Conservation (phyloP, 2,113 vertebrate genomes). For the Dissostichus mawsoni region DNA sequence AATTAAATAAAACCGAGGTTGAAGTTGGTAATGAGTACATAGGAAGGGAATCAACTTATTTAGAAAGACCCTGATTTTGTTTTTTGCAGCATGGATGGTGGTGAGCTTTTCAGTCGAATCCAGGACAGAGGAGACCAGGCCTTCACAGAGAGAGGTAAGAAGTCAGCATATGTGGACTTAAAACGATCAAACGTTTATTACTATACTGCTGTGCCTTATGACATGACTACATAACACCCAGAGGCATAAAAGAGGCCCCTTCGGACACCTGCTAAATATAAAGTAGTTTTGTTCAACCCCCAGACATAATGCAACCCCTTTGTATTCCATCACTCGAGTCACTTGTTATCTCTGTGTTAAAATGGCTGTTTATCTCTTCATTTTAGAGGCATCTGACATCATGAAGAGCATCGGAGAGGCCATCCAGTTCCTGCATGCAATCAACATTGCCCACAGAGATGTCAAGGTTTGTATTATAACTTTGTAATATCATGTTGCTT, state of each 20-base stretch:
- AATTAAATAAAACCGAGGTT: neutral
- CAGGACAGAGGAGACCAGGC: conserved; percentile 98
- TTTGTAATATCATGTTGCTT: neutral
- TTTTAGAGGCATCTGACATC: conserved; percentile 95
- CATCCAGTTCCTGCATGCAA: conserved; percentile 93
- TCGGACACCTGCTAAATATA: neutral
- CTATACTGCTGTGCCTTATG: neutral
- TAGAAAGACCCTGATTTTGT: neutral
- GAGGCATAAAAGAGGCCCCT: neutral
- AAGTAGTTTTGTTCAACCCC: neutral
- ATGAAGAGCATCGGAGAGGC: conserved; percentile 98
- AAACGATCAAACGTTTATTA: neutral
- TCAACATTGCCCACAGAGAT: conserved; percentile 97
- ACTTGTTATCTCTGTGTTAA: neutral
- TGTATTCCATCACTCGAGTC: neutral
- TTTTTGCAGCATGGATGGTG: conserved; percentile 92
- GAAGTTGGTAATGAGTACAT: neutral
- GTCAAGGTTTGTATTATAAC: conserved; percentile 89
- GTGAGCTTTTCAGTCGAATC: conserved; percentile 96
- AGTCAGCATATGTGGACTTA: neutral
- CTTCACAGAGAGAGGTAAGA: conserved; percentile 95
- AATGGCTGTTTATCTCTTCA: conserved; percentile 6
- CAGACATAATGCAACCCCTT: neutral
- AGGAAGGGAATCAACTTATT: neutral
- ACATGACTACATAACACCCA: neutral